Conservation (phyloP, 2,797 vertebrate genomes). For the Cirrhinus mrigala region DNA sequence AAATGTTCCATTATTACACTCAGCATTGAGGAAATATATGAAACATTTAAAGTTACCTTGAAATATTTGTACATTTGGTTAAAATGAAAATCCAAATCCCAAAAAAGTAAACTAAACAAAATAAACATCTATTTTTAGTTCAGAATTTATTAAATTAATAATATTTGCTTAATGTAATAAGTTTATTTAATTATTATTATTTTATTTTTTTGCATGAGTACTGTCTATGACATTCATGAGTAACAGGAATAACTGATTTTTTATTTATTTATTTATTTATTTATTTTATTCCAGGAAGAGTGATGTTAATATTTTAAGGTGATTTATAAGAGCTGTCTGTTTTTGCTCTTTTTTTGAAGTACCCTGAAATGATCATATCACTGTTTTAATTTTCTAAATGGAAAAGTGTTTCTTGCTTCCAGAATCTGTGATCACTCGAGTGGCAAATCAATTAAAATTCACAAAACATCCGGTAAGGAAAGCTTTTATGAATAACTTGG, state of each 20-base stretch:
- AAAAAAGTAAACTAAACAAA: too few species aligned
- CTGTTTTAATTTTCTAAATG: background rate
- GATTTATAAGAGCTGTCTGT: conserved; percentile 7
- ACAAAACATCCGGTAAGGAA: background rate
- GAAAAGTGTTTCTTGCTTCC: background rate
- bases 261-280: background rate
- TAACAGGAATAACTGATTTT: background rate
- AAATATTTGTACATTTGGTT: too few species aligned
- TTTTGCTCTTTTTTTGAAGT: background rate
- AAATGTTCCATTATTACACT: too few species aligned
- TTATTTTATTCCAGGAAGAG: background rate
- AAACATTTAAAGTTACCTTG: too few species aligned
- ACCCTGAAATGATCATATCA: background rate
- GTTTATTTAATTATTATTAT: accelerated
- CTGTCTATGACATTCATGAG: background rate
- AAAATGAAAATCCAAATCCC: too few species aligned
- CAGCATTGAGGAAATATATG: too few species aligned
- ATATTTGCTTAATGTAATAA: background rate
- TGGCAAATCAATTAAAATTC: conserved; percentile 13
- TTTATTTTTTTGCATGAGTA: background rate
- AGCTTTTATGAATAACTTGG: background rate
- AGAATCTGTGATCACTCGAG: background rate
- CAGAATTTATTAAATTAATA: background rate
- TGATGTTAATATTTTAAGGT: background rate
- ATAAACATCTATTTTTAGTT: background rate